Base-by-base conservation (phyloP, 2,113 vertebrate species). In the Panurus biarmicus region DNA sequence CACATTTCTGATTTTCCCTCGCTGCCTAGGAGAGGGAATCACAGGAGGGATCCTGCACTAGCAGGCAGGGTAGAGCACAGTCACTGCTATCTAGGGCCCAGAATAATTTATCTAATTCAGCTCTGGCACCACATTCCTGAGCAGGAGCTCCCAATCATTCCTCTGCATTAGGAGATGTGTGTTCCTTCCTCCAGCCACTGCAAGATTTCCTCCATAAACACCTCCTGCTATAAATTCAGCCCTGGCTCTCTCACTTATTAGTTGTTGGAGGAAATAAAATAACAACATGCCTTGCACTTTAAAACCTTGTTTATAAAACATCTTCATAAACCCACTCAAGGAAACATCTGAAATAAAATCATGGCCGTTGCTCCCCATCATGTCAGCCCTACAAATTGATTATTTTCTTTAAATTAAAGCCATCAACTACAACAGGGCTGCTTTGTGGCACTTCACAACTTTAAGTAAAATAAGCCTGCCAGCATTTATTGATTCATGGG, bases 31-130 rank as follows among this genome's bases (percentile, higher is more conserved):
- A 40, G n/a, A 47, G 38, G 82, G 87, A 93, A 82, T 62, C 69
- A 20, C 22, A 50, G 24, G 62, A 78, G 78, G 21, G 15, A 44
- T 77, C 76, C 62, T 83, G 87, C 91, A 36, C 19, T 3, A 18
- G 85, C 14, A 65, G 87, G 56, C 60, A 91, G 66, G 12, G 57
- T 4, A 23, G 6, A 77, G 67, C 67, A 83, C 51, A 89, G n/a
- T 25, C 71, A 44, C 19, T 36, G 69, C 66, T 44, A 7, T 7
- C 87, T 3, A 25, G 78, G 42, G 38, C 60, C 64, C 47, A 14
- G 36, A 93, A 85, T 72, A 77, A 92, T 93, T 77, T 86, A 45
- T 91, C 81, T 84, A 13, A 85, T 82, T 87, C 84, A 95, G 38
- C 77, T 71, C 24, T 74, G 83, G 64, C 61, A 50, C 23, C 73